These are phyloP conservation scores for Leucophenga montana DNA, from an alignment of 2,888 invertebrate species.

Conservation along the genomic window DNA sequence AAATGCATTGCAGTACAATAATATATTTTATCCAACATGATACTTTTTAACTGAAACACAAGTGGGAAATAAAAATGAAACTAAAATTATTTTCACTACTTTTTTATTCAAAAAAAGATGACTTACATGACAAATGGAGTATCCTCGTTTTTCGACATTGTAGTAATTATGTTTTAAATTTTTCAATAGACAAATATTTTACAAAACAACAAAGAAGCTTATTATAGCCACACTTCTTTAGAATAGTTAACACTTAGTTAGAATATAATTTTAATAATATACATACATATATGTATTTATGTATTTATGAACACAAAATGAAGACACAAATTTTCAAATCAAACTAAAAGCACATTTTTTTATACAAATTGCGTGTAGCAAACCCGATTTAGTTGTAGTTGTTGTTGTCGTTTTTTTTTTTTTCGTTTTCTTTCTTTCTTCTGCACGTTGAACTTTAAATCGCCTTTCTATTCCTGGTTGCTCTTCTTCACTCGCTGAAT, in stretches of 20 bases:
- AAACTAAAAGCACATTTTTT: conserved; percentile 17
- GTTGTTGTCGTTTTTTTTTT: not conserved
- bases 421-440: not conserved
- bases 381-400: not conserved
- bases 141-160: conserved; percentile 59
- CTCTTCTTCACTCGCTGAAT: not conserved
- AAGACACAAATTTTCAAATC: not conserved
- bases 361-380: conserved; percentile 8
- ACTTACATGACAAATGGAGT: conserved; percentile 67
- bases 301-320: not conserved
- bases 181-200: not conserved
- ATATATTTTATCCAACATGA: too few relatives aligned
- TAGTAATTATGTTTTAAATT: conserved; percentile 16
- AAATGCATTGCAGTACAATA: too few relatives aligned
- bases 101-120: not conserved
- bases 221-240: not conserved
- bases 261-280: too few relatives aligned
- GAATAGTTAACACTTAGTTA: not conserved
- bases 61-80: too few relatives aligned
- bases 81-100: too few relatives aligned
- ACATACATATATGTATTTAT: not conserved
- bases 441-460: too few relatives aligned
- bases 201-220: not conserved
- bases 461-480: too few relatives aligned
- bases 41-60: too few relatives aligned